These are phyloP conservation scores for Zaprionus capensis DNA, from an alignment of 1,140 invertebrate species.

Conservation along the genomic window DNA sequence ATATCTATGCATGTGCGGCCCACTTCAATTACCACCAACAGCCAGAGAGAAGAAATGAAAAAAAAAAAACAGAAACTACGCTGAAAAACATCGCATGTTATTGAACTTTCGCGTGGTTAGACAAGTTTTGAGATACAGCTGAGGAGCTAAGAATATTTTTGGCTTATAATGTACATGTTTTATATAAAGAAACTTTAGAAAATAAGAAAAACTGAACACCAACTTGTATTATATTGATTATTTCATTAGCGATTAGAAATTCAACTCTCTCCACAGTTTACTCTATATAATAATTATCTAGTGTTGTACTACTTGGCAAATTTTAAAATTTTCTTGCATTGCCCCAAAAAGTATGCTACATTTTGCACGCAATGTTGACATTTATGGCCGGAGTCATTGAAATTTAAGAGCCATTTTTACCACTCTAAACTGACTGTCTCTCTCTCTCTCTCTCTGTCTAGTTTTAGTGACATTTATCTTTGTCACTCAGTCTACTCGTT, in stretches of 20 bases:
- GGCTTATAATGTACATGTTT: too few species aligned
- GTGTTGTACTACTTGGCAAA: too few species aligned
- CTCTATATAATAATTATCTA: too few species aligned
- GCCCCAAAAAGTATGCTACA: neutral
- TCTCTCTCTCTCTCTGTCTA: neutral
- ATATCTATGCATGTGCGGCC: conserved; percentile 7
- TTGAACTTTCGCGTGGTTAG: neutral
- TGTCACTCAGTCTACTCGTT: conserved; percentile 21
- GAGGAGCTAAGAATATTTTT: too few species aligned
- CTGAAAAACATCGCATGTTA: neutral
- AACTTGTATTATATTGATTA: too few species aligned
- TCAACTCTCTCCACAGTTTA: too few species aligned
- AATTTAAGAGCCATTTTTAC: neutral
- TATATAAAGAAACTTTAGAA: too few species aligned
- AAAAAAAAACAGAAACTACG: neutral
- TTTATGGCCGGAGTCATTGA: neutral
- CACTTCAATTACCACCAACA: conserved; percentile 65
- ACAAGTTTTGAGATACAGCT: neutral
- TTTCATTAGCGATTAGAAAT: too few species aligned
- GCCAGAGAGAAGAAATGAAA: conserved; percentile 23
- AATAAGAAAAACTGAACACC: too few species aligned
- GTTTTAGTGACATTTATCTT: conserved; percentile 1
- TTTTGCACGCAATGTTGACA: neutral
- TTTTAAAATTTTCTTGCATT: neutral
- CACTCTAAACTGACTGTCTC: neutral